These are phyloP conservation scores for Amniataba percoides DNA, from an alignment of 2,797 vertebrate genomes.

Conservation along the genomic window DNA sequence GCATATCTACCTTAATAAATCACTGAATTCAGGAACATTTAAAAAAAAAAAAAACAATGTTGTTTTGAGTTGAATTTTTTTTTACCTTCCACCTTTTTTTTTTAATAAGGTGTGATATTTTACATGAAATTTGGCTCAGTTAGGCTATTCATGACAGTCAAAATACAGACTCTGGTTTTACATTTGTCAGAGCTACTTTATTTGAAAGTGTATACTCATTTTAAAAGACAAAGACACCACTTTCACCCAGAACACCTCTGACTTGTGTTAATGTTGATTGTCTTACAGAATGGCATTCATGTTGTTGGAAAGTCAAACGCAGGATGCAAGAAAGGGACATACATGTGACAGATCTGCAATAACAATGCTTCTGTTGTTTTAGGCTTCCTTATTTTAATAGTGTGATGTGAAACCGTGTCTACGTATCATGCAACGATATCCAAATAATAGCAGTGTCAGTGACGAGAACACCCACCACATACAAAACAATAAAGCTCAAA, in stretches of 20 bases:
- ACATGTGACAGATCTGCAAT: conserved; percentile 8
- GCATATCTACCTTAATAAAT: no score
- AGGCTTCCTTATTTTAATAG: conserved; percentile 15
- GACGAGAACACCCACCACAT: neutral
- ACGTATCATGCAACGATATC: neutral
- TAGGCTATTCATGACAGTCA: no score
- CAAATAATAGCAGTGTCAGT: conserved; percentile 27
- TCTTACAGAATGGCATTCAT: neutral
- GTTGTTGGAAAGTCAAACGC: conserved; percentile 2
- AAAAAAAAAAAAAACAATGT: neutral
- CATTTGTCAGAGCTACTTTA: neutral
- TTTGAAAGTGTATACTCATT: neutral
- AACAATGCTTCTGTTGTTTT: conserved; percentile 25
- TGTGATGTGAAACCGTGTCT: neutral
- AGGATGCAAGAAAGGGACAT: neutral
- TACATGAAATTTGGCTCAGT: no score
- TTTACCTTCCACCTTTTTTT: neutral
- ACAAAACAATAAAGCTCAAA: neutral
- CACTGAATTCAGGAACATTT: neutral
- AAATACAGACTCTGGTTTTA: no score
- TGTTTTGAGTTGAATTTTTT: neutral
- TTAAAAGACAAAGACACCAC: conserved; percentile 1
- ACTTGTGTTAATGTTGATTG: neutral
- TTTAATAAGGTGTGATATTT: neutral
- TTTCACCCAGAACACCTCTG: conserved; percentile 9